Evolutionary conservation across 2,113 vertebrate genomes (phyloP).

Genomic region (Chamaea fasciata): DNA sequence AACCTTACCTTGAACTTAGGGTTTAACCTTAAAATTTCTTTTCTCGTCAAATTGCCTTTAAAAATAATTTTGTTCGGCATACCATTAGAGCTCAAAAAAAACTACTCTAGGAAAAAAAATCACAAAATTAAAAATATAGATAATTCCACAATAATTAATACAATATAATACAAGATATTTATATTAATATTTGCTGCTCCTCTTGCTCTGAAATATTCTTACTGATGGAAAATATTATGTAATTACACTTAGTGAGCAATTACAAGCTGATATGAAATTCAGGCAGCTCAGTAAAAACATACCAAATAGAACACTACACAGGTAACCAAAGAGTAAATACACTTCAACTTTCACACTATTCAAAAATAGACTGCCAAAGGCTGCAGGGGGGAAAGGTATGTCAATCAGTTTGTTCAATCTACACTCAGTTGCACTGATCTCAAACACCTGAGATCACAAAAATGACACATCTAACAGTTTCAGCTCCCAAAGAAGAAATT

Average conservation of each 20-base stretch:
- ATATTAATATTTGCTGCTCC: background rate
- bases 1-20: background rate
- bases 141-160: background rate
- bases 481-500: background rate
- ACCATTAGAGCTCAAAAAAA: background rate
- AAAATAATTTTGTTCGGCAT: background rate
- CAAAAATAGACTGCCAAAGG: background rate
- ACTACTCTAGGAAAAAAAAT: background rate
- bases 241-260: background rate
- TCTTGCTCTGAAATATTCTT: background rate
- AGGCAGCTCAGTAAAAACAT: background rate
- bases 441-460: background rate
- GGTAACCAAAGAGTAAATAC: background rate
- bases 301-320: background rate
- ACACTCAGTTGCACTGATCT: background rate
- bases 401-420: background rate
- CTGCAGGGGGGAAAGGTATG: background rate
- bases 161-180: background rate
- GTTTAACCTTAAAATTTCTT: background rate
- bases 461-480: background rate
- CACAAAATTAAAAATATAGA: background rate
- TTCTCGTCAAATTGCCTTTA: background rate
- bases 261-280: background rate
- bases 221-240: background rate
- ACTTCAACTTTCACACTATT: background rate